Evolutionary conservation across 1,140 invertebrate genomes (phyloP), one percentile per base, ranked within the genome.

Genomic region (Pseudomyrmex concolor): DNA sequence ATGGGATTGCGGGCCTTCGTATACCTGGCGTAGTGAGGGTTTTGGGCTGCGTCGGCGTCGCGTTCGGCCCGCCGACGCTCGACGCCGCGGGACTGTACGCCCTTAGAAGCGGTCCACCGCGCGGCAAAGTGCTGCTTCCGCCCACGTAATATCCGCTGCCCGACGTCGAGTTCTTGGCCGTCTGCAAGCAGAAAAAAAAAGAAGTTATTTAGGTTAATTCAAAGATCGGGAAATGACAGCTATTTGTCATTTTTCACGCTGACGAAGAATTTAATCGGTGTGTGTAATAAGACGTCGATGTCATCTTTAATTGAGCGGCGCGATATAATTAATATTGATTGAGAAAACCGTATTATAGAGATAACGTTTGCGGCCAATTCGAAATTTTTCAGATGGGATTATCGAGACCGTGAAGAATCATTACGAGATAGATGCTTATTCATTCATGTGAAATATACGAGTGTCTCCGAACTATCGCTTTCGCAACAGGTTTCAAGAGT

Each of bases 1-100:
- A 50, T 51, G n/a, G 4, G 12, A n/a, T 59, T 15, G n/a, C 10
- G 86, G 76, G 43, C 22, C 12, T 72, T 76, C 77, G 86, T 62
- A 73, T 92, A 94, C 93, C 93, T 92, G 93, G 91, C 45, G 92
- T 93, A 13, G 91, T 84, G 17, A 94, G 86, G 25, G 84, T 87
- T 77, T 94, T 94, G 12, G 93, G 86, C 64, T 91, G 92, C n/a
- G 92, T 89, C 54, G 91, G 86, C 2, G 91, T 91, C 4, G 90
- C 89, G 80, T 91, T 93, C 19, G 92, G 89, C 15, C 92, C 93
- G 3, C 87, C 85, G 17, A 92, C 90, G 15, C 92, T 91, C n/a
- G 92, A 90, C 7, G 93, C 93, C 1, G 96, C 96, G 0, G 96
- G 96, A 54, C 96, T 97, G 90, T 96, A 97, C 3, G 96, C 95